Conservation (phyloP, 2,113 vertebrate genomes). For the Cyphomyrus plagiostoma region DNA sequence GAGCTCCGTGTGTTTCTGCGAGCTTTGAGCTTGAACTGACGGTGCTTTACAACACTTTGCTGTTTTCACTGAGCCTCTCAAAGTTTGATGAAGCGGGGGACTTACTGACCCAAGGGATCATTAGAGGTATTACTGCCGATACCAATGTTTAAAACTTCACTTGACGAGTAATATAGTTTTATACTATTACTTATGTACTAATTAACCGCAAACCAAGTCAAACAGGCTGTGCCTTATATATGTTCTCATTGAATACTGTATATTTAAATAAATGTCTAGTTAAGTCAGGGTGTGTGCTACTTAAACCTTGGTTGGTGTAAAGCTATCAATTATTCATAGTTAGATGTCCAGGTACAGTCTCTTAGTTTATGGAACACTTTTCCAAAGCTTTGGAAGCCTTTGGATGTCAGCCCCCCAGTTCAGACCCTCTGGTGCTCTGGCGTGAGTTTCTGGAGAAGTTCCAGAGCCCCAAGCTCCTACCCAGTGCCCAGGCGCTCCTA, state of each 20-base stretch:
- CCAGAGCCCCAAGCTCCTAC: constrained; percentile 23
- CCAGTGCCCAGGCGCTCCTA: constrained; percentile 41
- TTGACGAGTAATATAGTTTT: neutral
- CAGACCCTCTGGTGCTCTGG: constrained; percentile 46
- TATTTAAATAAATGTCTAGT: neutral
- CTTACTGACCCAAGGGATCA: constrained; percentile 39
- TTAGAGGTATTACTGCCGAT: constrained; percentile 46
- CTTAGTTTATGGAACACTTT: neutral
- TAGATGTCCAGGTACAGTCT: neutral
- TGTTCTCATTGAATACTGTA: neutral
- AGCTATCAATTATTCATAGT: neutral
- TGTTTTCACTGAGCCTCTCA: constrained; percentile 42
- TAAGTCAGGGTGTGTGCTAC: neutral
- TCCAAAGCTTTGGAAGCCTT: constrained; percentile 45
- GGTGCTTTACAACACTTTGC: constrained; percentile 53
- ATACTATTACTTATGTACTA: neutral
- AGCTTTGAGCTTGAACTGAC: constrained; percentile 52
- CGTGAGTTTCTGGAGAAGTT: constrained; percentile 37
- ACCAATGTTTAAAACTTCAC: neutral
- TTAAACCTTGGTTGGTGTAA: neutral
- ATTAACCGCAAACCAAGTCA: neutral
- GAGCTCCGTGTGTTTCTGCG: constrained; percentile 46
- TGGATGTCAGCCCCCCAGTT: constrained; percentile 2
- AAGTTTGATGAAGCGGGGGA: constrained; percentile 42
- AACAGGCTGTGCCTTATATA: neutral